Conservation (phyloP, 2,797 vertebrate species). For the Falco naumanni region DNA sequence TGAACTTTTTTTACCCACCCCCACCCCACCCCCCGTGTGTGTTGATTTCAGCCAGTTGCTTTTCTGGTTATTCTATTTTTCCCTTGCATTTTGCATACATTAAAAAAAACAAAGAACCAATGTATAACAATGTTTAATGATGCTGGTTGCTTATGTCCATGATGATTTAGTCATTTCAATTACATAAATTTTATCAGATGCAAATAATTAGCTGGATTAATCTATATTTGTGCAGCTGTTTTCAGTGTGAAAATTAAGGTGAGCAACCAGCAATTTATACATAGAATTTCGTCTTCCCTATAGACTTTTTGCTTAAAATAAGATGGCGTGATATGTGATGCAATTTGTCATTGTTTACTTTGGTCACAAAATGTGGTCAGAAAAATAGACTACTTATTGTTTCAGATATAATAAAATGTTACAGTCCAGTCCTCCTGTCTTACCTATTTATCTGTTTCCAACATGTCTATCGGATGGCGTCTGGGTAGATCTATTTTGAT, state of each 20-base stretch:
- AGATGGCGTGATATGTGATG: background rate
- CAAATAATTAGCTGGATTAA: background rate
- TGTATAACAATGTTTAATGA: background rate
- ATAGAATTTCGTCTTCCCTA: background rate
- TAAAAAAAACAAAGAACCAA: background rate
- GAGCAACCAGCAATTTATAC: background rate
- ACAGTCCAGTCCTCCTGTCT: background rate
- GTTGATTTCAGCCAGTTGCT: background rate
- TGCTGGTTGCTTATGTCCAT: background rate
- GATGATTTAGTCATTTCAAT: background rate
- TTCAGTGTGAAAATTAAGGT: background rate
- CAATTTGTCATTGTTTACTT: background rate
- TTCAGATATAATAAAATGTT: background rate
- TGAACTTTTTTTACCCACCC: background rate
- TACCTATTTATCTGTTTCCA: background rate
- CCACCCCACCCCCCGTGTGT: too few relatives aligned
- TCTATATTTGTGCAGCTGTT: background rate
- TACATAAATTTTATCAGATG: background rate
- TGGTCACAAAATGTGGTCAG: background rate
- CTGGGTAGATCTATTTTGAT: background rate
- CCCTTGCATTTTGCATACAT: background rate
- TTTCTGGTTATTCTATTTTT: background rate
- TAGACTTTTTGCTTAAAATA: background rate
- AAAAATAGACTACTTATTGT: background rate
- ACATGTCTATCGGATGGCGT: background rate